Percentiles rank a stretch among this genome's conserved stretches.
These are phyloP conservation scores for Phataginus tetradactyla DNA, from an alignment of 2,797 vertebrate species.

Conservation along the genomic window DNA sequence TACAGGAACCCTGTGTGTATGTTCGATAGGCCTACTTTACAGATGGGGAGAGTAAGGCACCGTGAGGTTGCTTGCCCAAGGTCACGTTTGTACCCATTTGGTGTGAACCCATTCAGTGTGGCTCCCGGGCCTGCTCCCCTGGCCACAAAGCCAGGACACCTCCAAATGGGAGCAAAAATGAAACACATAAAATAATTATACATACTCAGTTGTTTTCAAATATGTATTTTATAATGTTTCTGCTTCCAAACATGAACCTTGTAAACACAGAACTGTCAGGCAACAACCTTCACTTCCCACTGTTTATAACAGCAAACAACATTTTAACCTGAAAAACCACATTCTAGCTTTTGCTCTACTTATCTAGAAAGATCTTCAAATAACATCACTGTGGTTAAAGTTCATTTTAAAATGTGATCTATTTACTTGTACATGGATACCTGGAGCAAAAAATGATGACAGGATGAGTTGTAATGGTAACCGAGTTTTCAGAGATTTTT, in stretches of 20 bases:
- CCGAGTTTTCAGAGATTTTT: not conserved
- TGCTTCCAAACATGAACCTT: constrained; percentile 23
- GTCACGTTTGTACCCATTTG: not conserved
- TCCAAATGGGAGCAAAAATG: not conserved
- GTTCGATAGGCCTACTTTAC: not conserved
- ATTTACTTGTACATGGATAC: constrained; percentile 74
- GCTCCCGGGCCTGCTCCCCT: not conserved
- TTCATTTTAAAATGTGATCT: constrained; percentile 79
- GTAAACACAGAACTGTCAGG: constrained; percentile 67
- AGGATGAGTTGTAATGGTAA: not conserved
- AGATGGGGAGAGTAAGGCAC: not conserved
- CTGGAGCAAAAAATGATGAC: constrained; percentile 71
- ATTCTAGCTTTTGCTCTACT: constrained; percentile 82
- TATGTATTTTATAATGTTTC: not conserved
- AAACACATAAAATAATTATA: not conserved
- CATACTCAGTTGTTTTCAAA: not conserved
- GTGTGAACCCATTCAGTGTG: not conserved
- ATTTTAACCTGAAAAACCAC: constrained; percentile 85
- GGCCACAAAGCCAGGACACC: not conserved
- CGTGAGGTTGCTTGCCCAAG: not conserved
- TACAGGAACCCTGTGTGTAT: not conserved
- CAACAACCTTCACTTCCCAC: constrained; percentile 78
- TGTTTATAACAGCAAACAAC: constrained; percentile 79
- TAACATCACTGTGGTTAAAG: constrained; percentile 84
- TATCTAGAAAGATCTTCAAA: constrained; percentile 87